A percentile compares a stretch with the other conserved stretches of the same genome.
Evolutionary conservation across 2,113 vertebrate genomes (phyloP).

Genomic region (Cairina moschata): DNA sequence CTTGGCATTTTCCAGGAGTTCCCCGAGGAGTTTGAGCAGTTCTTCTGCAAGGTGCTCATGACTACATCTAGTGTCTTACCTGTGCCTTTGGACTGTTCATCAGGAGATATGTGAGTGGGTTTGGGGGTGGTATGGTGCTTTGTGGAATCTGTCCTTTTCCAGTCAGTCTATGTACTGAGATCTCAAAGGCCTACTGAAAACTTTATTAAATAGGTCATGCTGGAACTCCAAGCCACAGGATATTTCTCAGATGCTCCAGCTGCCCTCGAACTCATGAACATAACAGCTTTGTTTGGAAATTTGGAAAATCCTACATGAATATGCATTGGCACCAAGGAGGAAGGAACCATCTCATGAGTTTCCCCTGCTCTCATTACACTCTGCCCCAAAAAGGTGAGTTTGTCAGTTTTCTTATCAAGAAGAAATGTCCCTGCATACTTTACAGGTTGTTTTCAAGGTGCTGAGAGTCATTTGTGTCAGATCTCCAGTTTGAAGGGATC

Average conservation of each 20-base stretch:
- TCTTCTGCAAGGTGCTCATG: not conserved
- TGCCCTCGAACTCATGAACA: not conserved
- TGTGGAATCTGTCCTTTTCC: not conserved
- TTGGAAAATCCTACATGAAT: not conserved
- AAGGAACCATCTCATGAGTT: not conserved
- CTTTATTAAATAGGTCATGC: not conserved
- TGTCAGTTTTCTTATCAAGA: not conserved
- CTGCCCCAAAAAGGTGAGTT: not conserved
- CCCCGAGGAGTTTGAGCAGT: not conserved
- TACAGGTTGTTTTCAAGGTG: not conserved
- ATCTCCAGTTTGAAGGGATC: not conserved
- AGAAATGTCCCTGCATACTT: not conserved
- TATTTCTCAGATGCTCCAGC: not conserved
- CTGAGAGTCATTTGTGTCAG: not conserved
- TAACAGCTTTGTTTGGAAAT: not conserved
- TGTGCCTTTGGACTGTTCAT: not conserved
- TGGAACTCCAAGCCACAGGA: not conserved
- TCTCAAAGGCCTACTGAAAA: not conserved
- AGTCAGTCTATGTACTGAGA: not conserved
- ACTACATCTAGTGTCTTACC: not conserved
- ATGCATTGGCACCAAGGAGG: not conserved
- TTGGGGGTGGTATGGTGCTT: not conserved
- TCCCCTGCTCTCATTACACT: not conserved
- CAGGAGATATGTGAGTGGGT: not conserved
- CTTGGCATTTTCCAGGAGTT: not conserved